Conservation (phyloP, 1,140 invertebrate genomes). For the Drosophila kohkoa region DNA sequence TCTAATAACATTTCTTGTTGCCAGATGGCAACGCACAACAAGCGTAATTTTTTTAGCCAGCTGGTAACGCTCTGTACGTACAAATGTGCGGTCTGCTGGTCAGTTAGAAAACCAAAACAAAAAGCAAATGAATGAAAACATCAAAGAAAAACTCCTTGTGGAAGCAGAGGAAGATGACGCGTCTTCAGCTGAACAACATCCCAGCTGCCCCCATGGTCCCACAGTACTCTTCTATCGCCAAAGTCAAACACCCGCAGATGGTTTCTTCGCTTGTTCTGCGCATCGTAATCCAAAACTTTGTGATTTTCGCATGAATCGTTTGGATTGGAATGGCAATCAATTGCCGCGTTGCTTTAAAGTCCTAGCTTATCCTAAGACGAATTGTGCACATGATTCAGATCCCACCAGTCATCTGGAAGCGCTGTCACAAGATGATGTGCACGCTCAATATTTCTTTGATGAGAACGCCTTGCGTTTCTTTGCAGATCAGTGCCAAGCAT, state of each 20-base stretch:
- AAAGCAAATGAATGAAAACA: constrained; percentile 20
- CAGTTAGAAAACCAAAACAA: not conserved
- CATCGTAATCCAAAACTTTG: constrained; percentile 91
- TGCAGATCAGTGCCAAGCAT: constrained; percentile 85
- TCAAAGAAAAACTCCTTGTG: constrained; percentile 52
- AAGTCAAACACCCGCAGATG: constrained; percentile 75
- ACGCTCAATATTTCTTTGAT: constrained; percentile 92
- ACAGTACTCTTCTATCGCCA: constrained; percentile 71
- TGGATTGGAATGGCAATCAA: constrained; percentile 33
- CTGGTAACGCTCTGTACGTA: constrained; percentile 21
- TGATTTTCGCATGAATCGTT: constrained; percentile 51
- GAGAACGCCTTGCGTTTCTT: constrained; percentile 85
- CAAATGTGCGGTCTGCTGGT: constrained; percentile 4
- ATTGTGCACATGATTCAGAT: constrained; percentile 12
- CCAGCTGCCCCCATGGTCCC: constrained; percentile 61
- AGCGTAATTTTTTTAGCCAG: not conserved
- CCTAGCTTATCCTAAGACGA: constrained; percentile 32
- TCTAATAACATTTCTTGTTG: not conserved
- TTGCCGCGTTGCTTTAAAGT: not conserved
- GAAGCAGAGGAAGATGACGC: constrained; percentile 45
- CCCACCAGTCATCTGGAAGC: constrained; percentile 88
- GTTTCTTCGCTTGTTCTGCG: constrained; percentile 92
- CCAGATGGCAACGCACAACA: not conserved
- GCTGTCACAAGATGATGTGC: constrained; percentile 88
- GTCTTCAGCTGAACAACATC: constrained; percentile 34